These are phyloP conservation scores for Rhinogobio ventralis DNA, from an alignment of 2,797 vertebrate genomes.

Conservation along the genomic window DNA sequence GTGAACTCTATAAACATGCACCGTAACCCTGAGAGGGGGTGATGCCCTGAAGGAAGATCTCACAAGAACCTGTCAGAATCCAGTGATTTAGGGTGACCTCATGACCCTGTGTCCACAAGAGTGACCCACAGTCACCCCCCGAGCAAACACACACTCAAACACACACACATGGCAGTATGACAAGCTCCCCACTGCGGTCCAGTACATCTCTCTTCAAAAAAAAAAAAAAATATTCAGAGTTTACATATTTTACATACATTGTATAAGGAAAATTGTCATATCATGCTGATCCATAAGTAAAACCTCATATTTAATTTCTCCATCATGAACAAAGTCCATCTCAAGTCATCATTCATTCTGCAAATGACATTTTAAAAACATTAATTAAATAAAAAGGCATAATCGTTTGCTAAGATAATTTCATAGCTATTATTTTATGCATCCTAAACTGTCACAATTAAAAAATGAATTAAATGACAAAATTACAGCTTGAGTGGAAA, in stretches of 20 bases:
- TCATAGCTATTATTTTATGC: not conserved
- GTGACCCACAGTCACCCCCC: slow-evolving; percentile 28
- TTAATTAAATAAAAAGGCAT: not conserved
- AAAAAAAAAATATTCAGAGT: not conserved
- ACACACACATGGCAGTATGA: not conserved
- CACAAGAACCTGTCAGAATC: slow-evolving; percentile 48
- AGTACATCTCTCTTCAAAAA: not conserved
- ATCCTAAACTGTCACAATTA: not conserved
- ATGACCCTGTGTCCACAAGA: slow-evolving; percentile 45
- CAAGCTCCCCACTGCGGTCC: not conserved
- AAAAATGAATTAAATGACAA: not conserved
- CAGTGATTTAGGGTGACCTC: slow-evolving; percentile 40
- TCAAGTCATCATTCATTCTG: not conserved
- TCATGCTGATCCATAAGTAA: not conserved
- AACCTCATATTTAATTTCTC: not conserved
- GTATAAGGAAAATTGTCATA: not conserved
- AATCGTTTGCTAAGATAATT: not conserved
- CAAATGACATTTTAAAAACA: not conserved
- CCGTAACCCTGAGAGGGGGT: not conserved
- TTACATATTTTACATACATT: not conserved
- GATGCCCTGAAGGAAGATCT: slow-evolving; percentile 13
- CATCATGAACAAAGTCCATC: not conserved
- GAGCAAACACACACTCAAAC: not conserved
- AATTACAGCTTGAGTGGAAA: not conserved
- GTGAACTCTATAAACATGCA: slow-evolving; percentile 14